A percentile compares a stretch with the other conserved stretches of the same genome.
These are phyloP conservation scores for Champsocephalus esox DNA, from an alignment of 2,797 vertebrate species.

Conservation along the genomic window DNA sequence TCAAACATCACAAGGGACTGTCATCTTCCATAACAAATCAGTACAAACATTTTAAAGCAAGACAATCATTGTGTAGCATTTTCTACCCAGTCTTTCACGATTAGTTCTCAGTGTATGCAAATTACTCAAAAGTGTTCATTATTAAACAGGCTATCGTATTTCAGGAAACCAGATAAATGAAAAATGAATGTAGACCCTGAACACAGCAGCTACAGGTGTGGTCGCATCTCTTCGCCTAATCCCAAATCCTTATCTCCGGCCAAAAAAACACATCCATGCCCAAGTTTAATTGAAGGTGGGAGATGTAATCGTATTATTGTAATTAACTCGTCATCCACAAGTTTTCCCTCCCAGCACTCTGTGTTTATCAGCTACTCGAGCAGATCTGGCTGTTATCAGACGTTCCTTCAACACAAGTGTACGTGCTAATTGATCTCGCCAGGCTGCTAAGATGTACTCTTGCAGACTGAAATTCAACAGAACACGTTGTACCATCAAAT, in stretches of 20 bases:
- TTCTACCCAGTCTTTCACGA: neutral
- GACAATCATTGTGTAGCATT: neutral
- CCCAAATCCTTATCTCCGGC: neutral
- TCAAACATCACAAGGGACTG: neutral
- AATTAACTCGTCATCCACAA: slow-evolving; percentile 57
- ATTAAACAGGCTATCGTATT: neutral
- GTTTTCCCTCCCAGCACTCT: slow-evolving; percentile 50
- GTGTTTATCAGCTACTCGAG: slow-evolving; percentile 52
- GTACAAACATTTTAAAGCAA: neutral
- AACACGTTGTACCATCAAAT: slow-evolving; percentile 60
- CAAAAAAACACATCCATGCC: neutral
- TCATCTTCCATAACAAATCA: neutral
- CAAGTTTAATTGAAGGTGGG: slow-evolving; percentile 10
- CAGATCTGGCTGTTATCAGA: slow-evolving; percentile 70
- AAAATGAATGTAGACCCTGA: neutral
- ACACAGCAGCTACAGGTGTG: neutral
- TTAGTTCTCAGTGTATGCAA: too few relatives aligned
- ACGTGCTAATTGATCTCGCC: slow-evolving; percentile 68
- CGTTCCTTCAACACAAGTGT: slow-evolving; percentile 63
- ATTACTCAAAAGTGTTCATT: neutral
- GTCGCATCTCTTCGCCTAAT: neutral
- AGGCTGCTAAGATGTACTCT: slow-evolving; percentile 57
- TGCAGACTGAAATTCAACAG: slow-evolving; percentile 59
- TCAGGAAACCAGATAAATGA: neutral
- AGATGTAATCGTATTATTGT: slow-evolving; percentile 46